A percentile compares a stretch with the other conserved stretches of the same genome.
phyloP scores from a whole-genome alignment of 1,140 invertebrate genomes.

The Procambarus virginalis region DNA sequence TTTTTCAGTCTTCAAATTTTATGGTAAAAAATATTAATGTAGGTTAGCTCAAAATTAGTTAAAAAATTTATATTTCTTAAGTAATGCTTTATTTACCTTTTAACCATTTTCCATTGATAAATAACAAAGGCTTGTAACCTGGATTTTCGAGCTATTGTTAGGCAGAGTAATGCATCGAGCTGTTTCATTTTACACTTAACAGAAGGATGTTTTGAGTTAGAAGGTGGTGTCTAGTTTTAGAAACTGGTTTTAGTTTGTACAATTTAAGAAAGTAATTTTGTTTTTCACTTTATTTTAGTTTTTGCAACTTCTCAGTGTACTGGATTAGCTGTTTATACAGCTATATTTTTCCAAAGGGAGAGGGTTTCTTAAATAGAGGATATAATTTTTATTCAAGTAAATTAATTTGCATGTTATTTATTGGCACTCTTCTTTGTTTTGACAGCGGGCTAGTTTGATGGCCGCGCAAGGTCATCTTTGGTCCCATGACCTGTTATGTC shows the following conservation, averaged over 20 bases:
- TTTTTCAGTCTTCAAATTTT: too few relatives aligned
- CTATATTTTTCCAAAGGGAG: background rate
- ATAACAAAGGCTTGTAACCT: background rate
- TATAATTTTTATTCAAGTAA: background rate
- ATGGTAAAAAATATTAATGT: too few relatives aligned
- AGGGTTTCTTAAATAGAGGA: background rate
- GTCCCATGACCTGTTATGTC: conserved; percentile 65
- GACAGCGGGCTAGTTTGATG: conserved; percentile 65
- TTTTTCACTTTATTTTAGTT: too few relatives aligned
- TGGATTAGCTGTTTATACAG: background rate
- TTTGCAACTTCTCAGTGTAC: background rate
- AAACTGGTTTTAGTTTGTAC: background rate
- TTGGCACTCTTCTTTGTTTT: conserved; percentile 57
- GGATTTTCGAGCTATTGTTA: background rate
- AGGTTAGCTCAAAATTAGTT: too few relatives aligned
- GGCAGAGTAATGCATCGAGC: background rate
- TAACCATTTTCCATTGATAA: background rate
- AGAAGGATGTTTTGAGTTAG: background rate
- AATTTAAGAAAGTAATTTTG: background rate
- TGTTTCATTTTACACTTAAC: background rate
- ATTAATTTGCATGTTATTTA: conserved; percentile 16
- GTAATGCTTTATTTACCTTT: background rate
- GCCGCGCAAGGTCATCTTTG: conserved; percentile 56
- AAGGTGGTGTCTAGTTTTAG: background rate
- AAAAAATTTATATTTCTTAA: too few relatives aligned